Conservation (phyloP, 2,888 invertebrate species). For the Charanyca ferruginea region DNA sequence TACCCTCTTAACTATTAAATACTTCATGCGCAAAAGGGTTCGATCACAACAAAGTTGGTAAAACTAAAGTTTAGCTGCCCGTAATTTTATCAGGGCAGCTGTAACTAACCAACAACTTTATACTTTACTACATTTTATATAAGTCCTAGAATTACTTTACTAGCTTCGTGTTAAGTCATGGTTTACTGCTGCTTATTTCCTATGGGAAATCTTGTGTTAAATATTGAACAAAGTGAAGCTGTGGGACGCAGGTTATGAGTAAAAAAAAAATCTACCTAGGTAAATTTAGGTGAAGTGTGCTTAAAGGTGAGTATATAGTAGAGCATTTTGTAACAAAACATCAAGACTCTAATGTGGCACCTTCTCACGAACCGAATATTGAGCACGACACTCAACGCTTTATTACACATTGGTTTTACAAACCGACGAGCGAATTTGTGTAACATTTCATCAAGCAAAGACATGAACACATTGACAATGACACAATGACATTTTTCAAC, state of each 20-base stretch:
- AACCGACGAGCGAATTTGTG: too few relatives aligned
- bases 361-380: too few relatives aligned
- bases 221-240: slow-evolving; percentile 43
- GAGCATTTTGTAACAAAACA: too few relatives aligned
- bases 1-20: slow-evolving; percentile 38
- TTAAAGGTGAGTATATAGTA: too few relatives aligned
- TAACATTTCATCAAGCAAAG: too few relatives aligned
- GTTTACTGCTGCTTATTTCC: slow-evolving; percentile 49
- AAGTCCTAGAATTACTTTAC: slow-evolving; percentile 19
- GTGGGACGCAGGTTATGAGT: slow-evolving; percentile 30
- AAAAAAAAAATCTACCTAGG: too few relatives aligned
- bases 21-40: slow-evolving; percentile 45
- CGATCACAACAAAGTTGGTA: slow-evolving; percentile 49
- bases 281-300: too few relatives aligned
- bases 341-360: too few relatives aligned
- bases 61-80: slow-evolving; percentile 47
- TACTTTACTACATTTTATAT: slow-evolving; percentile 10
- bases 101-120: slow-evolving; percentile 28
- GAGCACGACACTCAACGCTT: too few relatives aligned
- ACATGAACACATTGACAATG: too few relatives aligned
- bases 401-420: too few relatives aligned
- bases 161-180: slow-evolving; percentile 22
- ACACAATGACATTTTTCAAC: too few relatives aligned
- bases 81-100: slow-evolving; percentile 47
- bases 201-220: slow-evolving; percentile 49